Conservation (phyloP, 2,113 vertebrate genomes). For the Austrofundulus limnaeus region DNA sequence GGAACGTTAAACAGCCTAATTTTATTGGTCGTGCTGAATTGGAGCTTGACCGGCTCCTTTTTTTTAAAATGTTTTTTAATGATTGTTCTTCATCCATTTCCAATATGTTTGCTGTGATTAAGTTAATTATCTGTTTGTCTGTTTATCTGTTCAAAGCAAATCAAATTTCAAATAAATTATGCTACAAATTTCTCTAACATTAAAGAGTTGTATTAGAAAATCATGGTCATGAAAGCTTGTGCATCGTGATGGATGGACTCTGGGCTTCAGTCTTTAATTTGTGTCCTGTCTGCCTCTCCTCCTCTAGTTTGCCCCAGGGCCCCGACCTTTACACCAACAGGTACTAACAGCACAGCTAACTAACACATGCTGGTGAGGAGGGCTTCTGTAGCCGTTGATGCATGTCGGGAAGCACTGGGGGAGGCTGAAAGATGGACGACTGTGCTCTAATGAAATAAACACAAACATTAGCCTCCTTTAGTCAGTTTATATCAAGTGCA, state of each 20-base stretch:
- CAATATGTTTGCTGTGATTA: too few species aligned
- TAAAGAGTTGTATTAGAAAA: neutral
- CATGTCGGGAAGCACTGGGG: neutral
- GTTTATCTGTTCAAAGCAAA: neutral
- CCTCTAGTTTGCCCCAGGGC: slow-evolving; percentile 87
- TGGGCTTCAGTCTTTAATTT: slow-evolving; percentile 56
- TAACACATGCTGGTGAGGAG: slow-evolving; percentile 6
- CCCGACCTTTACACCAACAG: slow-evolving; percentile 88
- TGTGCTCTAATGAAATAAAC: neutral
- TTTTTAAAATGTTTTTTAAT: too few species aligned
- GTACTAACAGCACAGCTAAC: slow-evolving; percentile 78
- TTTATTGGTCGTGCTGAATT: neutral
- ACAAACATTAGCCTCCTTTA: neutral
- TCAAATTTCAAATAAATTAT: too few species aligned
- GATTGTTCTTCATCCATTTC: too few species aligned
- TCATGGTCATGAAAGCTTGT: neutral
- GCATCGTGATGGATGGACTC: slow-evolving; percentile 24
- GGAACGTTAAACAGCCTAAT: neutral
- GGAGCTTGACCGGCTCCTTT: neutral
- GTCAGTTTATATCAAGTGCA: too few species aligned
- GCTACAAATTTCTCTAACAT: too few species aligned
- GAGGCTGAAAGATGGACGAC: neutral
- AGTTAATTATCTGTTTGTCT: neutral
- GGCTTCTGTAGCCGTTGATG: neutral
- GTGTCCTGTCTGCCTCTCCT: slow-evolving; percentile 71